Evolutionary conservation across 2,113 vertebrate species (phyloP).

Genomic region (Poecilia latipinna): DNA sequence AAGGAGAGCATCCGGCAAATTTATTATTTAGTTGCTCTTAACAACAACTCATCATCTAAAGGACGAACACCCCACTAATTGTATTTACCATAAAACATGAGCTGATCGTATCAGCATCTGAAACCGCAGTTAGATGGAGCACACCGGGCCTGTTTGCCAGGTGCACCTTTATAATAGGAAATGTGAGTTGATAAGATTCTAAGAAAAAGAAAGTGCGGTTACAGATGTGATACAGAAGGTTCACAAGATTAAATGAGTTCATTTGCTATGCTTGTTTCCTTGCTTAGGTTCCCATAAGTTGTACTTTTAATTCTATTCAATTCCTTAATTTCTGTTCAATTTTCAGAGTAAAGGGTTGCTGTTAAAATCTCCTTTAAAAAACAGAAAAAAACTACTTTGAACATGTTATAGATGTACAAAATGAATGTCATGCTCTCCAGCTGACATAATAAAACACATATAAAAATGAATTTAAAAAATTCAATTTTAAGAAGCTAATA

Average conservation of each 20-base stretch:
- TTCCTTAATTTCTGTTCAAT: neutral
- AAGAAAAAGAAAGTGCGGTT: slow-evolving; percentile 7
- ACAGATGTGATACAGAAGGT: neutral
- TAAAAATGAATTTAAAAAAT: neutral
- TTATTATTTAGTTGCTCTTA: neutral
- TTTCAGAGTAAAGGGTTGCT: neutral
- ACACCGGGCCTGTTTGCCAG: slow-evolving; percentile 18
- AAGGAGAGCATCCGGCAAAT: too few relatives aligned
- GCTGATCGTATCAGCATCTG: slow-evolving; percentile 34
- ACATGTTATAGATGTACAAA: neutral
- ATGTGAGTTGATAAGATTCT: slow-evolving; percentile 17
- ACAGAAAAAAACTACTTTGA: neutral
- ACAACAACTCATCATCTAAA: neutral
- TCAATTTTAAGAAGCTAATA: neutral
- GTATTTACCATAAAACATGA: slow-evolving; percentile 11
- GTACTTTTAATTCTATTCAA: neutral
- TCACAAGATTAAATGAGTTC: neutral
- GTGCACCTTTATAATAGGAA: slow-evolving; percentile 32
- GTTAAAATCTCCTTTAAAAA: too few relatives aligned
- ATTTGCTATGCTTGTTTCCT: neutral
- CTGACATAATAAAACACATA: neutral
- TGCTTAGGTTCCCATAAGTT: neutral
- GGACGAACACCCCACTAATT: slow-evolving; percentile 15
- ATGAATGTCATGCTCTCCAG: neutral
- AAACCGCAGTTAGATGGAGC: slow-evolving; percentile 27